phyloP scores from a whole-genome alignment of 2,888 invertebrate species.

The Chaetogeoica ovagalla region DNA sequence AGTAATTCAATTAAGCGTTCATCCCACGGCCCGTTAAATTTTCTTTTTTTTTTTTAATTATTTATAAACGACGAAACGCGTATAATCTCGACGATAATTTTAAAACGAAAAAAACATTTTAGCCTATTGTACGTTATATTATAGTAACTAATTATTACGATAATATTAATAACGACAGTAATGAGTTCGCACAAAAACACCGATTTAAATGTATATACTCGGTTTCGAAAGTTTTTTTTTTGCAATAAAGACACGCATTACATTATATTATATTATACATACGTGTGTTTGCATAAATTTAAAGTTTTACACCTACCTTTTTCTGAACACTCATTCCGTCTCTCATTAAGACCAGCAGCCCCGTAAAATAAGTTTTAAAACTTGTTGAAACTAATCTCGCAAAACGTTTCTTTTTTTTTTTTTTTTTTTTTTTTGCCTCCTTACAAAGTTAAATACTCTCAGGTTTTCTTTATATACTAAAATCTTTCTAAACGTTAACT shows the following conservation, averaged over 20 bases:
- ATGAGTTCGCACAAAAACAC: background rate
- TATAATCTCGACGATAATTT: background rate
- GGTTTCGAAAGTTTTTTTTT: constrained; percentile 15
- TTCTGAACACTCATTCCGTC: constrained; percentile 20
- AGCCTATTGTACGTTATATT: background rate
- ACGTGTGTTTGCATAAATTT: constrained; percentile 41
- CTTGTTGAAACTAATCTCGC: constrained; percentile 47
- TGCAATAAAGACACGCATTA: constrained; percentile 16
- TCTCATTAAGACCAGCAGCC: constrained; percentile 16
- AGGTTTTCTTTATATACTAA: constrained; percentile 9
- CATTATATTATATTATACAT: background rate
- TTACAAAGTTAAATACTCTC: constrained; percentile 36
- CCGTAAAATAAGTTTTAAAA: constrained; percentile 42
- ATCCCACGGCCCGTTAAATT: too few relatives aligned
- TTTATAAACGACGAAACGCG: background rate
- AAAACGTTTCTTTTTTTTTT: constrained; percentile 28
- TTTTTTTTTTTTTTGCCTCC: constrained; percentile 27
- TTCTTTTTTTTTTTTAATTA: background rate
- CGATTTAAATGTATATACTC: constrained; percentile 15
- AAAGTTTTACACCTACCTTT: constrained; percentile 36
- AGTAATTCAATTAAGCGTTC: too few relatives aligned
- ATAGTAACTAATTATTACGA: background rate
- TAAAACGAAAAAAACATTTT: background rate
- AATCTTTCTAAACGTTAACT: constrained; percentile 24
- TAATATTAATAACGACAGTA: background rate